Conservation (phyloP, 2,797 vertebrate genomes). For the Pelodytes ibericus region DNA sequence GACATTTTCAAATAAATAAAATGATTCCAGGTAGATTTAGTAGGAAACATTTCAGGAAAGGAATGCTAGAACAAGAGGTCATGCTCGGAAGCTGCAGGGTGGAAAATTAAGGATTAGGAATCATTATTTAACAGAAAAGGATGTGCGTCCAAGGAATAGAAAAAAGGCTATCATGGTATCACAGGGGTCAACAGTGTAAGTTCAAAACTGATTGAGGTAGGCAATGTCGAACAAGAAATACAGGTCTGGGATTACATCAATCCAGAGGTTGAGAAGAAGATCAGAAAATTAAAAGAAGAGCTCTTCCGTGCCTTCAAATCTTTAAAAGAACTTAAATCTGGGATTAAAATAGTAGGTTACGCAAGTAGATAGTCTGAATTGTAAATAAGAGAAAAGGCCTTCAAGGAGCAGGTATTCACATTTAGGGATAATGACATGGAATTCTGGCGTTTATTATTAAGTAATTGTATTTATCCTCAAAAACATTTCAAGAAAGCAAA, state of each 20-base stretch:
- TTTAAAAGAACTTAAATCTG: too few relatives aligned
- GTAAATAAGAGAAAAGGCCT: too few relatives aligned
- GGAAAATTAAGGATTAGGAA: constrained; percentile 6
- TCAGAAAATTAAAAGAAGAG: not conserved
- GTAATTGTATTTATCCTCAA: too few relatives aligned
- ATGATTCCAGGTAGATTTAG: not conserved
- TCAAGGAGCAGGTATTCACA: too few relatives aligned
- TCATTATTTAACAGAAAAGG: not conserved
- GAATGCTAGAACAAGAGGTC: constrained; percentile 3
- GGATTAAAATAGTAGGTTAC: too few relatives aligned
- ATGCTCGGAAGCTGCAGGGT: constrained; percentile 1
- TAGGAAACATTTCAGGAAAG: not conserved
- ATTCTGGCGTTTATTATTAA: too few relatives aligned
- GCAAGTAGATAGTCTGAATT: too few relatives aligned
- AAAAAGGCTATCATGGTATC: not conserved
- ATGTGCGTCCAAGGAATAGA: not conserved
- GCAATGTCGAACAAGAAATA: not conserved
- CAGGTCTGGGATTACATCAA: not conserved
- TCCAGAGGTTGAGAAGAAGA: constrained; percentile 8
- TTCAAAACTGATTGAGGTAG: not conserved
- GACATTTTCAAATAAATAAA: not conserved
- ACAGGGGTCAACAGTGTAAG: not conserved
- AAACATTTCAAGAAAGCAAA: too few relatives aligned
- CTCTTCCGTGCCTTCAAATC: not conserved
- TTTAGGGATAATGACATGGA: too few relatives aligned